A percentile compares a stretch with the other conserved stretches of the same genome.
These are phyloP conservation scores for Blastomussa wellsi DNA, from an alignment of 92 coral and sea anemone species.

Conservation along the genomic window DNA sequence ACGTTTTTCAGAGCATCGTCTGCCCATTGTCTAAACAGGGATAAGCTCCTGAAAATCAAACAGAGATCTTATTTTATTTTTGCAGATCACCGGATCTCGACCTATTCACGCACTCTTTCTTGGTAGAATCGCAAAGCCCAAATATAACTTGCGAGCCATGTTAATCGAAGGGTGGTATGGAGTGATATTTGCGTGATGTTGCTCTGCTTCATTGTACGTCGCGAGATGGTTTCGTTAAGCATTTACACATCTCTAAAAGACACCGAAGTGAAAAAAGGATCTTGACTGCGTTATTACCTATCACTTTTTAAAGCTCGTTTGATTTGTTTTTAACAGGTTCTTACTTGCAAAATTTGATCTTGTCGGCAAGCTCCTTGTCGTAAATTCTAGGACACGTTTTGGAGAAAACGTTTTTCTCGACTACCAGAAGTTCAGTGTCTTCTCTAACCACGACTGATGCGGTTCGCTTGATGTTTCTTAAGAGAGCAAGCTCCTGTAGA, in stretches of 20 bases:
- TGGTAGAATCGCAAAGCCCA: background rate
- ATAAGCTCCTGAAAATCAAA: slow-evolving; percentile 56
- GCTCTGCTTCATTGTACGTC: background rate
- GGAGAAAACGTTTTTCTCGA: slow-evolving; percentile 90
- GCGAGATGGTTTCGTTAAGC: background rate
- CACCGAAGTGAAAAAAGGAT: background rate
- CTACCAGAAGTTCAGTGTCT: slow-evolving; percentile 82
- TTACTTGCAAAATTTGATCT: slow-evolving; percentile 91
- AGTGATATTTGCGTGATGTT: background rate
- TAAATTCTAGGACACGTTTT: slow-evolving; percentile 89
- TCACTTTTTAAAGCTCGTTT: background rate
- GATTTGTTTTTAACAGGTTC: background rate
- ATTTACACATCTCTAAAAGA: background rate
- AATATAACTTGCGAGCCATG: no score
- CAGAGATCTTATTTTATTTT: background rate
- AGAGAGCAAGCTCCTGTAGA: slow-evolving; percentile 81
- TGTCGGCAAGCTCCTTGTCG: slow-evolving; percentile 89
- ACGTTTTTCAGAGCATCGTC: slow-evolving; percentile 83
- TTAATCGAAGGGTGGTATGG: no score
- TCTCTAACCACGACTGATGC: slow-evolving; percentile 97
- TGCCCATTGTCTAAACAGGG: slow-evolving; percentile 79
- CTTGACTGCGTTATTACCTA: background rate
- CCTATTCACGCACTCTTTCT: background rate
- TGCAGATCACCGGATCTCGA: background rate
- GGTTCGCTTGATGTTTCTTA: slow-evolving; percentile 89